Conservation (phyloP, 1,140 invertebrate species). For the Macrostomum lignano region DNA sequence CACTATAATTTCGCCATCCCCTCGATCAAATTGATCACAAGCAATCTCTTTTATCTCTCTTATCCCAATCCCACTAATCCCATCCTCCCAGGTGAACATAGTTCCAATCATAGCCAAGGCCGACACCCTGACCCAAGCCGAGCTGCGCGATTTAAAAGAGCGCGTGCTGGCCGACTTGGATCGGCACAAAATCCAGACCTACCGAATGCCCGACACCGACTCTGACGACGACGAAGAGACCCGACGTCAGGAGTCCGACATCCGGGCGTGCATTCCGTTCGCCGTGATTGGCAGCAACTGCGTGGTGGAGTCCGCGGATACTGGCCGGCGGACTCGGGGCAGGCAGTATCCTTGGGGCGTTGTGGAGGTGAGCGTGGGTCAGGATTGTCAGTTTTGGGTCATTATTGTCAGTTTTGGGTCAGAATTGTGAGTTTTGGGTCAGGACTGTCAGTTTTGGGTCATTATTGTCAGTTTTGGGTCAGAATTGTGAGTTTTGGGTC, state of each 20-base stretch:
- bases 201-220: slow-evolving; percentile 27
- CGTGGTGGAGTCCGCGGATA: slow-evolving; percentile 19
- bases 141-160: slow-evolving; percentile 23
- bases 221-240: slow-evolving; percentile 29
- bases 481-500: too few relatives aligned
- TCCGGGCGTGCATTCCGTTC: too few relatives aligned
- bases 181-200: slow-evolving; percentile 21
- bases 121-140: slow-evolving; percentile 19
- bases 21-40: too few relatives aligned
- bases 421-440: too few relatives aligned
- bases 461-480: too few relatives aligned
- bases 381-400: too few relatives aligned
- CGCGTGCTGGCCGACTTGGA: slow-evolving; percentile 25
- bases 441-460: too few relatives aligned
- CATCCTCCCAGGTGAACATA: slow-evolving; percentile 27
- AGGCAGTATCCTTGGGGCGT: slow-evolving; percentile 29
- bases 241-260: slow-evolving; percentile 8
- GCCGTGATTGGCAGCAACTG: slow-evolving; percentile 24
- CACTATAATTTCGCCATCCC: too few relatives aligned
- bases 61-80: too few relatives aligned
- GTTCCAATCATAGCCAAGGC: slow-evolving; percentile 27
- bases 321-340: slow-evolving; percentile 23
- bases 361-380: slow-evolving; percentile 27
- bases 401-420: too few relatives aligned
- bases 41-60: too few relatives aligned